Evolutionary conservation across 2,888 invertebrate genomes (phyloP), one percentile per base, ranked within the genome.

Genomic region (Mythimna ferrago): DNA sequence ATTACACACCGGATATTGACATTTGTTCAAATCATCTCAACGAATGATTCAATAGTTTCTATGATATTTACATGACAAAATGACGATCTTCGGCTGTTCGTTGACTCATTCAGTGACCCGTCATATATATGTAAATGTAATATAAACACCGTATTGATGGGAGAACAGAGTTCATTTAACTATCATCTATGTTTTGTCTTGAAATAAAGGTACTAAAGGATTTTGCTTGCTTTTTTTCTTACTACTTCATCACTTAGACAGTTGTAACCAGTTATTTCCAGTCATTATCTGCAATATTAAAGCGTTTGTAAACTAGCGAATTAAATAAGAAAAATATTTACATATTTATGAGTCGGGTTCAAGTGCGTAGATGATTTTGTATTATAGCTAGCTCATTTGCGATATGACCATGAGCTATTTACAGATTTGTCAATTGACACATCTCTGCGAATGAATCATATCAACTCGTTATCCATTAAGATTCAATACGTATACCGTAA

Each of bases 31-130:
- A 84, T 85, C 69, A 73, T 86, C 80, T 82, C 66, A 67, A 73
- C 75, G 76, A 76, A 87, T 89, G 89, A 91, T 86, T 90, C 89
- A 90, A 89, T 84, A 67, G 69, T 66, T 82, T 79, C 78, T 76
- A 82, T 73, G 73, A 63, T 73, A 79, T 85, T 85, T 79, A 76
- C 82, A 86, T 88, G 89, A 88, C 86, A 78, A 86, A 86, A 84
- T 80, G 73, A 81, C 76, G 73, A 60, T 81, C 71, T 74, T 81
- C 73, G 74, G 61, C 68, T 75, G 82, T 71, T 71, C 72, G 74
- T 72, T 88, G 87, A 89, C 74, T 87, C 88, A 88, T 81, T 73
- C 75, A 78, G 67, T 63, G 62, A 57, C n/a, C 62, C 41, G 53
- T 71, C 51, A 70, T 79, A 74, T 68, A 74, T 73, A 80, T 65